Conservation (phyloP, 2,888 invertebrate species). For the Dryococelus australis region DNA sequence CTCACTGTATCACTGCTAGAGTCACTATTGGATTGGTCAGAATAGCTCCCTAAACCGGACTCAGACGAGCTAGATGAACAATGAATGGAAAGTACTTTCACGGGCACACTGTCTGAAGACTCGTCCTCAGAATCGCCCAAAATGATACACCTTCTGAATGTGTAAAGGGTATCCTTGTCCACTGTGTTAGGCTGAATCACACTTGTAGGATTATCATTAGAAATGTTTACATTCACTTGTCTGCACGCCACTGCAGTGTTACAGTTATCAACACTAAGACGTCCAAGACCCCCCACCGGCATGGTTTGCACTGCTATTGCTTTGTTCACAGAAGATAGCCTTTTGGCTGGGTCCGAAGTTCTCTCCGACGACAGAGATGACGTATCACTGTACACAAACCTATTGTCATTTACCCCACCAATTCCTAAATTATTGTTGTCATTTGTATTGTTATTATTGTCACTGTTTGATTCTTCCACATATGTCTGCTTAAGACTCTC, state of each 20-base stretch:
- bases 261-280: neutral
- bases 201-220: neutral
- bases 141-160: constrained; percentile 44
- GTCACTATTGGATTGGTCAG: constrained; percentile 52
- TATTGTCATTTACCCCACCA: constrained; percentile 36
- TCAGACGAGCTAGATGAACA: constrained; percentile 31
- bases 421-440: constrained; percentile 49
- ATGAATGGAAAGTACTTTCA: neutral
- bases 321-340: constrained; percentile 43
- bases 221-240: constrained; percentile 29
- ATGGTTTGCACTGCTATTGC: constrained; percentile 59
- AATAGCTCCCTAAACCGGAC: constrained; percentile 37
- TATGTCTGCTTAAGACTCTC: constrained; percentile 57
- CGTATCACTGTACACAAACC: constrained; percentile 26
- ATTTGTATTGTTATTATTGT: constrained; percentile 42
- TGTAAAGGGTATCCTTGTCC: constrained; percentile 40
- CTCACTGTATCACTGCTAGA: constrained; percentile 61
- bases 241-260: constrained; percentile 2
- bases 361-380: neutral
- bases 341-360: neutral
- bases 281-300: constrained; percentile 56
- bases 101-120: neutral
- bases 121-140: constrained; percentile 43
- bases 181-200: constrained; percentile 28
- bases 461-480: neutral